Percentiles rank a stretch among this genome's conserved stretches.
Evolutionary conservation across 2,113 vertebrate genomes (phyloP).

Genomic region (Galeopterus variegatus): DNA sequence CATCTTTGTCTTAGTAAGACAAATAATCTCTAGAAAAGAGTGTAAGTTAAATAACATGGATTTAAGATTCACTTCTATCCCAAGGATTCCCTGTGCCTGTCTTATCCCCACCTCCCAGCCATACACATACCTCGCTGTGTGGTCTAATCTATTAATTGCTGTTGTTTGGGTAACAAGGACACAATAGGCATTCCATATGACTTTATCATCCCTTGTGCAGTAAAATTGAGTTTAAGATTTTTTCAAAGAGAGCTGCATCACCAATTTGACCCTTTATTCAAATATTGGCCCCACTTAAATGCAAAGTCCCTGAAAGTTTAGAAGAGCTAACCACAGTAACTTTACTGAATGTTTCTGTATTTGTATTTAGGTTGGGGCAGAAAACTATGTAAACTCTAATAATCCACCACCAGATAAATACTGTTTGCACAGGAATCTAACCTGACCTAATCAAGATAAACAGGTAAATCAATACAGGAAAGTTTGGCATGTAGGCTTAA

Average conservation of each 20-base stretch:
- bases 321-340: constrained; percentile 24
- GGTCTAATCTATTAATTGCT: constrained; percentile 10
- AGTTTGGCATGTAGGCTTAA: constrained; percentile 68
- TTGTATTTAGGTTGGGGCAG: constrained; percentile 59
- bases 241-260: constrained; percentile 60
- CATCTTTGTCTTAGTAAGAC: constrained; percentile 42
- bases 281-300: constrained; percentile 58
- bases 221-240: constrained; percentile 66
- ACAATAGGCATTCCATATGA: not conserved
- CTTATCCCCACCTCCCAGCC: not conserved
- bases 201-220: constrained; percentile 32
- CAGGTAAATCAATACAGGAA: constrained; percentile 69
- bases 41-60: not conserved
- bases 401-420: constrained; percentile 65
- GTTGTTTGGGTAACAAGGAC: constrained; percentile 28
- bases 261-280: constrained; percentile 57
- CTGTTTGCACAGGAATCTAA: constrained; percentile 55
- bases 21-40: constrained; percentile 43
- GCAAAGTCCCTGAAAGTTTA: constrained; percentile 68
- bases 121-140: not conserved
- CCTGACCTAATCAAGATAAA: constrained; percentile 66
- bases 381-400: constrained; percentile 65
- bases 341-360: constrained; percentile 61
- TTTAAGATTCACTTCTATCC: not conserved
- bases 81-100: not conserved